Conservation (phyloP, 2,888 invertebrate species). For the Diachrysia chrysitis region DNA sequence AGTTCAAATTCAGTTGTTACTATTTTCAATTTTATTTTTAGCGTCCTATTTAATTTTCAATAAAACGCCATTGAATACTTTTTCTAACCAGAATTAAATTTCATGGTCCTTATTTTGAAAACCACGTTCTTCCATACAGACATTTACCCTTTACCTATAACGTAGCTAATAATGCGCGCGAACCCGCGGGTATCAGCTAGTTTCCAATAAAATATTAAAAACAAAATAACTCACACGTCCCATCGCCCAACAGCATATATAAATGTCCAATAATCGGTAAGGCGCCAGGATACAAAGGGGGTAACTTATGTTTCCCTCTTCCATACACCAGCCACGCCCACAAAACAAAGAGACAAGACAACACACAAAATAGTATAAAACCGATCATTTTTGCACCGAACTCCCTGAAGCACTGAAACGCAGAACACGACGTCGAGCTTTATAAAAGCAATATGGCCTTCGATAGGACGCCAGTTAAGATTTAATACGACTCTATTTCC, state of each 20-base stretch:
- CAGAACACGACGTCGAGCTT: not conserved
- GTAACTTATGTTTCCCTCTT: slow-evolving; percentile 31
- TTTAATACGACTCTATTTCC: not conserved
- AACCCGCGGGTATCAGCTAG: too few species aligned
- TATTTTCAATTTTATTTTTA: too few species aligned
- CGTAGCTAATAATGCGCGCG: too few species aligned
- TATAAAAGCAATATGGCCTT: slow-evolving; percentile 28
- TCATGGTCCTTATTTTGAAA: too few species aligned
- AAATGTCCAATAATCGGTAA: slow-evolving; percentile 49
- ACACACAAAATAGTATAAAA: slow-evolving; percentile 23
- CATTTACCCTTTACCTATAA: too few species aligned
- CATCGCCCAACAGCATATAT: slow-evolving; percentile 45
- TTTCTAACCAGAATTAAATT: too few species aligned
- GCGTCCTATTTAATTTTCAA: too few species aligned
- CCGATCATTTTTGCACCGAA: slow-evolving; percentile 32
- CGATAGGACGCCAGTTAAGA: not conserved
- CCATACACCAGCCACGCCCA: slow-evolving; percentile 41
- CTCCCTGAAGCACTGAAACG: not conserved
- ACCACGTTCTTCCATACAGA: too few species aligned
- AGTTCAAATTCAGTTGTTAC: too few species aligned
- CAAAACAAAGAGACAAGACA: slow-evolving; percentile 23
- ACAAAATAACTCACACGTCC: slow-evolving; percentile 42
- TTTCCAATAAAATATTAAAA: too few species aligned
- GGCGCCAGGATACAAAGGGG: slow-evolving; percentile 45
- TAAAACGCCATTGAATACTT: too few species aligned